Base-by-base conservation (phyloP, 2,113 vertebrate species). In the Menura novaehollandiae region DNA sequence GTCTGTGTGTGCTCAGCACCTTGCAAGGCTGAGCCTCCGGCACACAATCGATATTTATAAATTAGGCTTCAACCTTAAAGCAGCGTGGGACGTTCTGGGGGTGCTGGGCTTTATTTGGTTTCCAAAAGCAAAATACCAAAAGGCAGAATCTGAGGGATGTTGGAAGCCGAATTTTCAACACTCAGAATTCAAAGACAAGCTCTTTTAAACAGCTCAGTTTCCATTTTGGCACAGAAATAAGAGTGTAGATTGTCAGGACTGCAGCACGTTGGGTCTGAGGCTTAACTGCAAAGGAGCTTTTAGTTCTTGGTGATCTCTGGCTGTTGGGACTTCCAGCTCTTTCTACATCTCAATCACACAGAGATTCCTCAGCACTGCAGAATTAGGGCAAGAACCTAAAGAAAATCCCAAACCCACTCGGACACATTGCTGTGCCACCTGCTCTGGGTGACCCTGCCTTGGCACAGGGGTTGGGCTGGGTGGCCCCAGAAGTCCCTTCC, bases 1-100 rank as follows among this genome's bases (percentile, higher is more conserved):
- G 86, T 28, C 15, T 63, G 94, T 85, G 81, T 87, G 63, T n/a
- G 5, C 88, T 93, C 95, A 96, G 92, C 96, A 88, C 79, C 88
- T 93, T 63, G 13, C 51, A 15, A 77, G 76, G 67, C 7, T 69
- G 78, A 86, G 88, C 92, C 80, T 79, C 63, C 69, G 83, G 94
- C 76, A 59, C 89, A 80, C 82, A 66, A 95, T 93, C 94, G 53
- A 83, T 82, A 80, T 88, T 84, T 96, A 60, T 91, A 85, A 93
- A 92, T 91, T 64, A 46, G 46, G 55, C 86, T 68, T 85, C 91
- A 51, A 1, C 68, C 89, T 84, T 6, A 82, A 87, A 89, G 84
- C 73, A 78, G 26, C 2, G 3, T 53, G 66, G 77, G 84, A n/a
- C 60, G 4, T 67, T 64, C 58, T 33, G 58, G 49, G 58, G 87